phyloP scores from a whole-genome alignment of 2,888 invertebrate genomes.

The Busseola fusca region DNA sequence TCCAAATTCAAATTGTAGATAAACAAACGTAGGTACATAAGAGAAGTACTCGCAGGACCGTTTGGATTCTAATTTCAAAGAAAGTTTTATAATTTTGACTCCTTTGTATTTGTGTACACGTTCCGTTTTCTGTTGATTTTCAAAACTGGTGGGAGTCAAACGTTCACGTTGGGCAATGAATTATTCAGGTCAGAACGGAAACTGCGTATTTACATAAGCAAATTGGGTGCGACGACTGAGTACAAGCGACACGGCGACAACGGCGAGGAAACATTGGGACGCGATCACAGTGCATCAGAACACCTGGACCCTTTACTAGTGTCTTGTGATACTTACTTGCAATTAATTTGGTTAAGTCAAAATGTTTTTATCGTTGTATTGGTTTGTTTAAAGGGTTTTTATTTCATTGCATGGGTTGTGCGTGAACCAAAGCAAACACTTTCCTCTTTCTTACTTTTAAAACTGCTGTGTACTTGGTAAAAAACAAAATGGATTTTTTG shows the following conservation, averaged over 20 bases:
- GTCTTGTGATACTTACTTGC: not conserved
- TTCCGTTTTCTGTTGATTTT: constrained; percentile 83
- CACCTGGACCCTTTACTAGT: constrained; percentile 21
- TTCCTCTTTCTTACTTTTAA: not conserved
- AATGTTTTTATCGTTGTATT: not conserved
- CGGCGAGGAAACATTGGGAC: constrained; percentile 63
- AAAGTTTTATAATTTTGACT: constrained; percentile 77
- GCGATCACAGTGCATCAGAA: constrained; percentile 63
- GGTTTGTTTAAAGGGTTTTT: not conserved
- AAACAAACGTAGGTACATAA: constrained; percentile 62
- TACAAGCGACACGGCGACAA: constrained; percentile 65
- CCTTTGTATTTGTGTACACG: constrained; percentile 77
- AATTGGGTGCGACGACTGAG: constrained; percentile 84
- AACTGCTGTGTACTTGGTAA: not conserved
- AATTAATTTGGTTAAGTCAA: not conserved
- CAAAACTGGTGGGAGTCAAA: constrained; percentile 83
- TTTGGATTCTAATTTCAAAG: constrained; percentile 63
- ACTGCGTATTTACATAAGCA: constrained; percentile 88
- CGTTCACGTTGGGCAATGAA: constrained; percentile 83
- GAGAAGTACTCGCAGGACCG: constrained; percentile 55
- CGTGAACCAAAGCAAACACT: not conserved
- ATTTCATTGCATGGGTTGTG: not conserved
- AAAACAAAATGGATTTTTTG: not conserved
- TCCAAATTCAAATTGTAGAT: constrained; percentile 65
- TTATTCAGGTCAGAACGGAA: constrained; percentile 87